Evolutionary conservation across 2,888 invertebrate genomes (phyloP), one percentile per base, ranked within the genome.

Genomic region (Andrena chrysosceles): DNA sequence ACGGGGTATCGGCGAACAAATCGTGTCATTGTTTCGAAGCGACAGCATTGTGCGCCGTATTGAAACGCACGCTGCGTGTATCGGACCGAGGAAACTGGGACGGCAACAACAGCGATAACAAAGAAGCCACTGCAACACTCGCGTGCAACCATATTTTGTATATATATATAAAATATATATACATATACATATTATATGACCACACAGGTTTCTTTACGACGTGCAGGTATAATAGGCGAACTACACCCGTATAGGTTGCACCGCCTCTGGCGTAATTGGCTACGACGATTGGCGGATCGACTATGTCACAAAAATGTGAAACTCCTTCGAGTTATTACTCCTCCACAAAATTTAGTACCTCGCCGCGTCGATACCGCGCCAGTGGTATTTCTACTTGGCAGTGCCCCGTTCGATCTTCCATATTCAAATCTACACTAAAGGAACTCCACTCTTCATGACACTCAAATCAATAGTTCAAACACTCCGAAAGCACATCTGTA

Each of bases 31-130:
- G 90, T 86, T 85, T 86, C 81, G 78, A 74, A 73, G 83, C 81
- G 81, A 78, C 84, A 75, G 84, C 81, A 83, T 83, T 79, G 88
- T 73, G 86, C 78, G 78, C 71, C 76, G 84, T 77, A 90, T 85
- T 87, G 83, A 86, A 88, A 88, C 83, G 85, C 85, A 81, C 56
- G 56, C 84, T 80, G 87, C 87, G 91, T 89, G 90, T 91, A 90
- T 88, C 89, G 89, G 88, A 91, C 87, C 92, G 91, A 88, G 91
- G 92, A 92, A 92, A 92, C 92, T 92, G 91, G 92, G 91, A 92
- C 92, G 92, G 87, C 91, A 89, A 90, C 91, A 89, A 91, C 85
- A 88, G 89, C 91, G 92, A 92, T 92, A 92, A 92, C 92, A 91
- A 89, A 90, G 91, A 88, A 92, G 90, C 88, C 89, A 91, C 88